Conservation (phyloP, 2,113 vertebrate genomes). For the Chlamydotis undulata region DNA sequence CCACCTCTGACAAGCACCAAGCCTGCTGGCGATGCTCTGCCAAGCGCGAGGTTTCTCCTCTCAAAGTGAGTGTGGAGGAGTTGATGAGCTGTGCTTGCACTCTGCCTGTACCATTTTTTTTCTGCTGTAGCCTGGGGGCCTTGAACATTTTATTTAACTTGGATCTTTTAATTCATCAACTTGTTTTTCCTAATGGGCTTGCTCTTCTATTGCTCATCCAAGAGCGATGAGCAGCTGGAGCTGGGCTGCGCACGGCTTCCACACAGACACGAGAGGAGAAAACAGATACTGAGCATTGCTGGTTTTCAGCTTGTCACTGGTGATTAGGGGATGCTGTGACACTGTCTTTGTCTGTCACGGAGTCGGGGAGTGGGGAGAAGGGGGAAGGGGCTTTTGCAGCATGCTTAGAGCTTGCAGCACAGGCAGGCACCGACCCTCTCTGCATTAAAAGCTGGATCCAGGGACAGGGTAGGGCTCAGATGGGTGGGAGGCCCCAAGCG, state of each 20-base stretch:
- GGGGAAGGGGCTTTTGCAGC: neutral
- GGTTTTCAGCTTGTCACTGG: neutral
- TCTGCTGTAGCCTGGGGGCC: neutral
- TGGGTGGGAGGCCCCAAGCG: neutral
- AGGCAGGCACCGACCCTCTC: neutral
- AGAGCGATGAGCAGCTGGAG: neutral
- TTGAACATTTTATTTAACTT: slow-evolving; percentile 38
- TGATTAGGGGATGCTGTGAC: neutral
- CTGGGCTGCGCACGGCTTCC: neutral
- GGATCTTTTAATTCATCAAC: slow-evolving; percentile 43
- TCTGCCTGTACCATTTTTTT: neutral
- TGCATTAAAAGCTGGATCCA: neutral
- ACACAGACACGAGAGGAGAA: neutral
- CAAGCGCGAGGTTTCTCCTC: neutral
- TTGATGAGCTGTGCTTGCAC: neutral
- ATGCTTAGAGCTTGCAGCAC: neutral
- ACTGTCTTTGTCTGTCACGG: slow-evolving; percentile 7
- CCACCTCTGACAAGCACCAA: neutral
- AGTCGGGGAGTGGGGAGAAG: neutral
- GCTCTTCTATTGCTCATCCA: neutral
- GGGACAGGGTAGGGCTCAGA: neutral
- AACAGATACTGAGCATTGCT: neutral
- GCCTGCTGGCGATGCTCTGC: neutral
- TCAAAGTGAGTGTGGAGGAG: neutral
- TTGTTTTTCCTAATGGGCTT: slow-evolving; percentile 23